These are phyloP conservation scores for Melanostoma mellinum DNA, from an alignment of 2,888 invertebrate species.

Conservation along the genomic window DNA sequence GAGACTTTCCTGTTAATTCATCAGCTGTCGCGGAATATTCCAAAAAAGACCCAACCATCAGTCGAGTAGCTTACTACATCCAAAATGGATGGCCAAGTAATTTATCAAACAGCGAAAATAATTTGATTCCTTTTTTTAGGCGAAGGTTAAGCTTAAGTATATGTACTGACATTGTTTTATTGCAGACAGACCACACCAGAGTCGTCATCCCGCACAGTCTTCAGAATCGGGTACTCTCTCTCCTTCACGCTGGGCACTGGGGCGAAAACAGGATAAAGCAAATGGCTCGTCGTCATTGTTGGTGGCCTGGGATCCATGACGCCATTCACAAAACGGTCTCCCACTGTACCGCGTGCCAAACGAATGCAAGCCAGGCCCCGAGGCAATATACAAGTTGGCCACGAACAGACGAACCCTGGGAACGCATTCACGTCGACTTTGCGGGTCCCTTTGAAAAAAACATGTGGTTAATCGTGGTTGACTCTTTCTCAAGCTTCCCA, in stretches of 20 bases:
- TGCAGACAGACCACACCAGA: too few species aligned
- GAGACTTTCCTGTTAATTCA: constrained; percentile 2
- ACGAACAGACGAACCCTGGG: constrained; percentile 75
- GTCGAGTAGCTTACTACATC: not conserved
- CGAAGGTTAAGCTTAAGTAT: too few species aligned
- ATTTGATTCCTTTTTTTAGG: too few species aligned
- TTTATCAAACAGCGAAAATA: too few species aligned
- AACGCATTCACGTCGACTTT: constrained; percentile 80
- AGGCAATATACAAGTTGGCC: constrained; percentile 41
- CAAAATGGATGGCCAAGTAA: not conserved
- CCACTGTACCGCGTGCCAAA: constrained; percentile 25
- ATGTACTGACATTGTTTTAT: too few species aligned
- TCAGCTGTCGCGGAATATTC: not conserved
- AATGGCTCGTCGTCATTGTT: constrained; percentile 45
- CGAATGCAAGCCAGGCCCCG: not conserved
- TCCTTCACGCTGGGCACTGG: constrained; percentile 63
- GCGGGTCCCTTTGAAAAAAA: constrained; percentile 78
- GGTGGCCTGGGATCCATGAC: constrained; percentile 56
- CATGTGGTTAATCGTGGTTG: constrained; percentile 78
- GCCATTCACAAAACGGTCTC: constrained; percentile 8
- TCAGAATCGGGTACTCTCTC: constrained; percentile 15
- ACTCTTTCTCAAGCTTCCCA: constrained; percentile 80
- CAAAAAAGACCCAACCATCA: constrained; percentile 4
- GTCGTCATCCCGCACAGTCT: constrained; percentile 11
- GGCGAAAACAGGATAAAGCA: constrained; percentile 63